These are phyloP conservation scores for Ruditapes philippinarum DNA, from an alignment of 1,140 invertebrate genomes.

Conservation along the genomic window DNA sequence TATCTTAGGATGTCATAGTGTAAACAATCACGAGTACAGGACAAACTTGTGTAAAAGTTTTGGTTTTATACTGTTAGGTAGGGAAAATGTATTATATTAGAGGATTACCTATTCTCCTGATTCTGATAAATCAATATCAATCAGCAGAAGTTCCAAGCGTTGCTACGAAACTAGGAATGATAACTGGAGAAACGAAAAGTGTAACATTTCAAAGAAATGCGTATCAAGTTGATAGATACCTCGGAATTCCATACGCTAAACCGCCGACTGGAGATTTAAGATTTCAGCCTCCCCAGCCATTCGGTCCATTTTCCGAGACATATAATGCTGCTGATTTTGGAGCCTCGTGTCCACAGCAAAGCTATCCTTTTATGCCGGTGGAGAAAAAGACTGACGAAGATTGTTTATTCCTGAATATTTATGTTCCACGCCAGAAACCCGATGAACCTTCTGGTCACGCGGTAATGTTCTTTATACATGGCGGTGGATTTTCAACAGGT, in stretches of 20 bases:
- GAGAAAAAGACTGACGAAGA: background rate
- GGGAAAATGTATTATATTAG: too few relatives aligned
- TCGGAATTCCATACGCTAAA: conserved; percentile 28
- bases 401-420: conserved; percentile 19
- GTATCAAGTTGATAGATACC: background rate
- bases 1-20: too few relatives aligned
- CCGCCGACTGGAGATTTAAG: background rate
- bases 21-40: too few relatives aligned
- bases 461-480: conserved; percentile 98
- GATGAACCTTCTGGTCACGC: conserved; percentile 90
- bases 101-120: too few relatives aligned
- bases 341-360: background rate
- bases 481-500: conserved; percentile 96
- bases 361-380: background rate
- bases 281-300: background rate
- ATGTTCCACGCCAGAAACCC: conserved; percentile 92
- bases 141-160: background rate
- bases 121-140: too few relatives aligned
- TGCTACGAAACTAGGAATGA: background rate
- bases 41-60: too few relatives aligned
- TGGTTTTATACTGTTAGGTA: too few relatives aligned
- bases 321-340: background rate
- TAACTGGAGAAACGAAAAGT: background rate
- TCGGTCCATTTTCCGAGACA: background rate
- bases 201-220: background rate